A percentile compares a stretch with the other conserved stretches of the same genome.
Conservation (phyloP, 2,113 vertebrate genomes). For the Colossoma macropomum region DNA sequence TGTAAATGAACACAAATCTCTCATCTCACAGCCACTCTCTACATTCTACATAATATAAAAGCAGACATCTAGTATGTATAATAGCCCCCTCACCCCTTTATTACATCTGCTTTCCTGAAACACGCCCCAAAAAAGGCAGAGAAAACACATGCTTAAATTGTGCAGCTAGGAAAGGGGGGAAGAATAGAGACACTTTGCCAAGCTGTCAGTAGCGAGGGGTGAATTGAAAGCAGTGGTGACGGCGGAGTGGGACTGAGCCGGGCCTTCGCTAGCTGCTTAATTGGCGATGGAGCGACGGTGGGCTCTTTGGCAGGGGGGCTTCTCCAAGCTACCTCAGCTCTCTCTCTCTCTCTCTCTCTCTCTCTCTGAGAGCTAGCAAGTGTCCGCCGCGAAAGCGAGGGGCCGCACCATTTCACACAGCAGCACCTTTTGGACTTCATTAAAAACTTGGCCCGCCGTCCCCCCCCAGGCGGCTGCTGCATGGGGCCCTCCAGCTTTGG, state of each 20-base stretch:
- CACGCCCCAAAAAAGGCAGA: background rate
- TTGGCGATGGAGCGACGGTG: slow-evolving; percentile 55
- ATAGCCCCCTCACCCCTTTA: slow-evolving; percentile 32
- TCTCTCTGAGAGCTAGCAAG: slow-evolving; percentile 37
- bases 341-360: slow-evolving; percentile 1
- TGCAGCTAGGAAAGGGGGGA: slow-evolving; percentile 28
- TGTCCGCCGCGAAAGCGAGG: background rate
- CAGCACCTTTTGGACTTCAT: slow-evolving; percentile 61
- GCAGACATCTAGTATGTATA: slow-evolving; percentile 35
- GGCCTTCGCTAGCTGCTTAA: slow-evolving; percentile 54
- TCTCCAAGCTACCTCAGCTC: slow-evolving; percentile 13
- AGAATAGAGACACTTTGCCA: slow-evolving; percentile 36
- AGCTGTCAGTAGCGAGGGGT: slow-evolving; percentile 45
- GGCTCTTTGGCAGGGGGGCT: slow-evolving; percentile 18
- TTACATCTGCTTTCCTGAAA: slow-evolving; percentile 39
- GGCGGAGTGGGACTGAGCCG: slow-evolving; percentile 22
- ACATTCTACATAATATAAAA: slow-evolving; percentile 38
- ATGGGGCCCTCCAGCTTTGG: slow-evolving; percentile 37
- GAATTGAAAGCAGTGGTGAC: slow-evolving; percentile 41
- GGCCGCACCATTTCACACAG: slow-evolving; percentile 49
- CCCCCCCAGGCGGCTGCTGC: background rate
- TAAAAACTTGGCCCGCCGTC: slow-evolving; percentile 59
- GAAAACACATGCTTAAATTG: slow-evolving; percentile 42
- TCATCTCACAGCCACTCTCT: slow-evolving; percentile 30
- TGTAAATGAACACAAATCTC: background rate